Base-by-base conservation (phyloP, 2,888 invertebrate genomes). In the Creontiades dilutus region DNA sequence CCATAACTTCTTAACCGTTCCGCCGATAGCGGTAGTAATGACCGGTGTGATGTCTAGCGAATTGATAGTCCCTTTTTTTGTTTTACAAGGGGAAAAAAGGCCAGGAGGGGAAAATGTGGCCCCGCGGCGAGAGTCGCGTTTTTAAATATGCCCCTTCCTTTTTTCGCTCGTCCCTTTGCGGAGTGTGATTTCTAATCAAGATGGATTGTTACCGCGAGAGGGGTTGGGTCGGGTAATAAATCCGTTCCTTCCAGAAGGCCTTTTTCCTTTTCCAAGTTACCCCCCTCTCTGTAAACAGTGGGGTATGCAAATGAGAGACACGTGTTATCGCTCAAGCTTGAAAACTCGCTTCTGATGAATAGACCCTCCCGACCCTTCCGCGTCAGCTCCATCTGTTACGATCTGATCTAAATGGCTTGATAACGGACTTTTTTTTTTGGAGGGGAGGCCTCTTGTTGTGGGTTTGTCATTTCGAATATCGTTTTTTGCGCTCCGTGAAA, bases 271-370 rank as follows among this genome's bases (percentile, higher is more conserved):
- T 68, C 19, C 9, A 23, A 16, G 37, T 37, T 19, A 37, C 78
- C n/a, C 9, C 46, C 75, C 80, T 14, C n/a, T 28, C 46, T 78
- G 78, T 78, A 47, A 78, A 78, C 78, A 78, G 47, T 78, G 46
- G 46, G n/a, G 78, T 78, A 78, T 78, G 78, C 78, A 78, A 78
- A 78, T 78, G 78, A 78, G 78, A 46, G 78, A 78, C 78, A 78
- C 78, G 78, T 78, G 78, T 78, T 78, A 37, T 47, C 78, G 78
- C 78, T 78, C 78, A 78, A 78, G 78, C 37, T 47, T 46, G 37
- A 78, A 78, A 78, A 78, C 78, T 47, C 13, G 78, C 78, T 78
- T 78, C 78, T 78, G 78, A 78, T 78, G 78, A 78, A 78, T 78
- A 78, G 78, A n/a, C 46, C 19, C 23, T 19, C 37, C 28, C 0